Conservation (phyloP, 2,113 vertebrate species). For the Boleophthalmus pectinirostris region DNA sequence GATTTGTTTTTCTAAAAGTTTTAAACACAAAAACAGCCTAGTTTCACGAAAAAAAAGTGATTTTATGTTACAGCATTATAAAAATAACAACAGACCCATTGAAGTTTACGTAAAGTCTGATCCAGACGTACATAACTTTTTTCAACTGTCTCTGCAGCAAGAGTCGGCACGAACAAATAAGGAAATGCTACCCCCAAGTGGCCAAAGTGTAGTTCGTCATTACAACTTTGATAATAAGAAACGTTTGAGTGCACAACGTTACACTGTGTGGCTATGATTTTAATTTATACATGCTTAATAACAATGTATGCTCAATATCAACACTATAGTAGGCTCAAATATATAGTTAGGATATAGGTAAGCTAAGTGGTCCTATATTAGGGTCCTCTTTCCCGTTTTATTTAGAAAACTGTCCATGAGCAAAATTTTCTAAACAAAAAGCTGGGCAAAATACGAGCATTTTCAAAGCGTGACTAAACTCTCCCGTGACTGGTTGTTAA, state of each 20-base stretch:
- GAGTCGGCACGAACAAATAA: neutral
- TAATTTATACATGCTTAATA: too few species aligned
- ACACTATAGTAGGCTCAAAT: too few species aligned
- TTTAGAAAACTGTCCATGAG: neutral
- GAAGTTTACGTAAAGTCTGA: neutral
- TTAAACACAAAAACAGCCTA: neutral
- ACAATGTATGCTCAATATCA: too few species aligned
- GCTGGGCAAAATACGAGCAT: neutral
- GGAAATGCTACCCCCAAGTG: slow-evolving; percentile 58
- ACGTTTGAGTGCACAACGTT: neutral
- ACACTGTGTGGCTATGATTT: too few species aligned
- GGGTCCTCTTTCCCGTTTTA: neutral
- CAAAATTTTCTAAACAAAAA: neutral
- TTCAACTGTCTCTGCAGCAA: too few species aligned
- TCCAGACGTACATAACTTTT: neutral
- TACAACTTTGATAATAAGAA: neutral
- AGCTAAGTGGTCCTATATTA: neutral
- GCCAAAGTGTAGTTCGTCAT: neutral
- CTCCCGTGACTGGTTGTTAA: neutral
- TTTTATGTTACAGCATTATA: neutral
- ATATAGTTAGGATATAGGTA: neutral
- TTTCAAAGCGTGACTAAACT: neutral
- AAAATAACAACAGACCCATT: too few species aligned
- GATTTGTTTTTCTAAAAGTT: neutral
- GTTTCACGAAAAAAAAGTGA: neutral